Conservation (phyloP, 2,888 invertebrate species). For the Prostheceraeus crozeri region DNA sequence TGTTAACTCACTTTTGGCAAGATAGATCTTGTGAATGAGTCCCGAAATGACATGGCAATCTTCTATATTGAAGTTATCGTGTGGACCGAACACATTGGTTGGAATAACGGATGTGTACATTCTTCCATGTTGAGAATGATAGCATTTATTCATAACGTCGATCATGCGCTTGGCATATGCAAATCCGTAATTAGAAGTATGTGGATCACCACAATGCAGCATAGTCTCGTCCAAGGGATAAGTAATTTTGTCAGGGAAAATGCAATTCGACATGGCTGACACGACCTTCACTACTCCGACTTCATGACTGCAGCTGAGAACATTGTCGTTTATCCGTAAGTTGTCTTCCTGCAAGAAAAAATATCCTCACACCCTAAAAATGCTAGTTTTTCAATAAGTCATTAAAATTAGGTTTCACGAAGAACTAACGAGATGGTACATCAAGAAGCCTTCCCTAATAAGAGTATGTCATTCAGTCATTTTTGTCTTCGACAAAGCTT, state of each 20-base stretch:
- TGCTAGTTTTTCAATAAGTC: too few relatives aligned
- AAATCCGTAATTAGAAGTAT: slow-evolving; percentile 92
- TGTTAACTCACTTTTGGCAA: slow-evolving; percentile 51
- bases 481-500: too few relatives aligned
- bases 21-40: slow-evolving; percentile 63
- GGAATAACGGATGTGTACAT: slow-evolving; percentile 87
- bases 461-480: too few relatives aligned
- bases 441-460: too few relatives aligned
- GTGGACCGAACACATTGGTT: slow-evolving; percentile 92
- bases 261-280: slow-evolving; percentile 94
- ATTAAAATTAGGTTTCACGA: too few relatives aligned
- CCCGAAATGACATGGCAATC: slow-evolving; percentile 84
- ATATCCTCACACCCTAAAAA: too few relatives aligned
- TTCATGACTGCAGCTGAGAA: slow-evolving; percentile 70
- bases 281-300: slow-evolving; percentile 81
- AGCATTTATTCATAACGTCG: slow-evolving; percentile 74
- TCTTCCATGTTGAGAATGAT: slow-evolving; percentile 68
- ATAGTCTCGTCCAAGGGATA: slow-evolving; percentile 97
- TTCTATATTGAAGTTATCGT: slow-evolving; percentile 81
- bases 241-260: slow-evolving; percentile 90
- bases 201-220: slow-evolving; percentile 96
- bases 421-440: too few relatives aligned
- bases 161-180: slow-evolving; percentile 95
- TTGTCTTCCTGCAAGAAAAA: slow-evolving; percentile 61
- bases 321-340: slow-evolving; percentile 86